Percentiles rank a stretch among this genome's conserved stretches.
These are phyloP conservation scores for Conus betulinus DNA, from an alignment of 1,140 invertebrate genomes.

Conservation along the genomic window DNA sequence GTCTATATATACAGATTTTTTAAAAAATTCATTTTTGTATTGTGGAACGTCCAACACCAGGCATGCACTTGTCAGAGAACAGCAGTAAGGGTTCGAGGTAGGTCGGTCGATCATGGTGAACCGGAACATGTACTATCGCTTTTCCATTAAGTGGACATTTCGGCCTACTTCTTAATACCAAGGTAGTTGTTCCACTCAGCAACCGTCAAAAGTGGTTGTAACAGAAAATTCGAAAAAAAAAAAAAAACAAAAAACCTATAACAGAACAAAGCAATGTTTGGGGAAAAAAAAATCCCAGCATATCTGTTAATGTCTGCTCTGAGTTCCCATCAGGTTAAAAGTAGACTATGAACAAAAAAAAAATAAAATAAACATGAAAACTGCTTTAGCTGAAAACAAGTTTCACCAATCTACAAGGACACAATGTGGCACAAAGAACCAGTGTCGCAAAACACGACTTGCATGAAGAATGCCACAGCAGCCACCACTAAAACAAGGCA, in stretches of 20 bases:
- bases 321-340: too few relatives aligned
- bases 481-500: too few relatives aligned
- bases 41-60: neutral
- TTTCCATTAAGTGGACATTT: neutral
- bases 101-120: slow-evolving; percentile 17
- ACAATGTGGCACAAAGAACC: too few relatives aligned
- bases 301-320: too few relatives aligned
- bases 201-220: neutral
- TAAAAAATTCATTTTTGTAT: neutral
- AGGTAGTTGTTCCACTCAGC: neutral
- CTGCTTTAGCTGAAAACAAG: too few relatives aligned
- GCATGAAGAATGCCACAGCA: too few relatives aligned
- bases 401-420: too few relatives aligned
- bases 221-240: neutral
- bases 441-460: too few relatives aligned
- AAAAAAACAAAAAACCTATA: neutral
- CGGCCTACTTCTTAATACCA: neutral
- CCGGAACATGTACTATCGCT: neutral
- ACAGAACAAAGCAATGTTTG: neutral
- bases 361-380: too few relatives aligned
- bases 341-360: too few relatives aligned
- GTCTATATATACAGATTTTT: slow-evolving; percentile 18
- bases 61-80: slow-evolving; percentile 22
- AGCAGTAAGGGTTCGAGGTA: slow-evolving; percentile 27
- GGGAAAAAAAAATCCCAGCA: too few relatives aligned